Evolutionary conservation across 1,140 invertebrate genomes (phyloP).

Genomic region (Latrodectus geometricus): DNA sequence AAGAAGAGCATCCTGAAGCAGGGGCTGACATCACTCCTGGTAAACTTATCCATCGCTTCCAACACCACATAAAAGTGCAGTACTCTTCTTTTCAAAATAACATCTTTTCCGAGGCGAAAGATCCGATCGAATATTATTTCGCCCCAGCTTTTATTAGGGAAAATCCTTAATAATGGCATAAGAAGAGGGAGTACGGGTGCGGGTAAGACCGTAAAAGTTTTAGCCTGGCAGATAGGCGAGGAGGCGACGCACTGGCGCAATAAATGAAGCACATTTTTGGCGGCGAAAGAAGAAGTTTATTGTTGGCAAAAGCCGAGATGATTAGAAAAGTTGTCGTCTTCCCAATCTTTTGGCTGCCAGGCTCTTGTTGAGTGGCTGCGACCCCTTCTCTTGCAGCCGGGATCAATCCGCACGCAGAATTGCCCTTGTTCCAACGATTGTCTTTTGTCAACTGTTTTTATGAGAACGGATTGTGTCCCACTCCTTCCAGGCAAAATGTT

Average conservation of each 20-base stretch:
- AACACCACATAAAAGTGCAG: conserved; percentile 10
- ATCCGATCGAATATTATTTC: conserved; percentile 47
- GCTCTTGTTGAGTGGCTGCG: conserved; percentile 26
- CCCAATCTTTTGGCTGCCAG: background rate
- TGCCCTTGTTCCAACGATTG: too few relatives aligned
- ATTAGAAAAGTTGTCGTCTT: conserved; percentile 49
- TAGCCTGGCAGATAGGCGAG: background rate
- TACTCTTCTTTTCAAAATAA: background rate
- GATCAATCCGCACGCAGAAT: background rate
- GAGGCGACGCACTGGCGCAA: background rate
- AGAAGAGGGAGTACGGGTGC: too few relatives aligned
- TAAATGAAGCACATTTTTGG: conserved; percentile 39
- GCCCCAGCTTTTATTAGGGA: conserved; percentile 44
- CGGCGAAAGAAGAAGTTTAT: conserved; percentile 26
- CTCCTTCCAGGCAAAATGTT: too few relatives aligned
- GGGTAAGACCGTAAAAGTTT: conserved; percentile 31
- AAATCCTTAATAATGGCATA: conserved; percentile 44
- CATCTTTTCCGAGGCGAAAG: background rate
- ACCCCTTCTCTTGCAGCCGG: background rate
- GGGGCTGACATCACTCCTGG: background rate
- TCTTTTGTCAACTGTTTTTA: too few relatives aligned
- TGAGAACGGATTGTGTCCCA: too few relatives aligned
- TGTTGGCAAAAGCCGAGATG: conserved; percentile 34
- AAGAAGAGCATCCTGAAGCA: too few relatives aligned
- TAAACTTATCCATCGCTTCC: background rate